Conservation (phyloP, 2,888 invertebrate genomes). For the Sphaerophoria taeniata region DNA sequence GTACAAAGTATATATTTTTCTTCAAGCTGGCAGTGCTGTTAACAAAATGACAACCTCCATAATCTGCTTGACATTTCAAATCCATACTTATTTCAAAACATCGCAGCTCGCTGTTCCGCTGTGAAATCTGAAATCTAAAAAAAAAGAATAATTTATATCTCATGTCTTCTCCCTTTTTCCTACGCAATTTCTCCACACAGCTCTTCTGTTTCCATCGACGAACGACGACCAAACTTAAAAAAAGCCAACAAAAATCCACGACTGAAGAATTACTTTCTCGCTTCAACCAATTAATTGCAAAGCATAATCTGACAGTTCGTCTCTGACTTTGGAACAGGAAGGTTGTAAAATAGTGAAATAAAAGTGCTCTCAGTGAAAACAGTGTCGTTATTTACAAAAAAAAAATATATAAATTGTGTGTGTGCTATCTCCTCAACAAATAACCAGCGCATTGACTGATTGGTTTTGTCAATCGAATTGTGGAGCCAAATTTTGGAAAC, state of each 20-base stretch:
- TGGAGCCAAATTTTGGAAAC: conserved; percentile 65
- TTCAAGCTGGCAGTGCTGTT: conserved; percentile 21
- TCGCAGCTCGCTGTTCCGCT: conserved; percentile 60
- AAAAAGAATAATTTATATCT: conserved; percentile 4
- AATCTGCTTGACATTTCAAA: conserved; percentile 37
- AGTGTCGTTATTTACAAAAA: conserved; percentile 75
- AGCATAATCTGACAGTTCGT: conserved; percentile 78
- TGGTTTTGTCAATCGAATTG: conserved; percentile 71
- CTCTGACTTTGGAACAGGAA: conserved; percentile 80
- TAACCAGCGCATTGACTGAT: conserved; percentile 60
- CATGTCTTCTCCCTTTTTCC: conserved; percentile 51
- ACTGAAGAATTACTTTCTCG: conserved; percentile 65
- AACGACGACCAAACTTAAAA: background rate
- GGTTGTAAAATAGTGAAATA: conserved; percentile 77
- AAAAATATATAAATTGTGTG: conserved; percentile 61
- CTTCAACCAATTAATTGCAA: conserved; percentile 67
- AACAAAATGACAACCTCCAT: conserved; percentile 33
- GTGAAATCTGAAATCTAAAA: conserved; percentile 39
- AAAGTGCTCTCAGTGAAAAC: conserved; percentile 70
- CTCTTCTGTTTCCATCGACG: conserved; percentile 46
- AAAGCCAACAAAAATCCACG: conserved; percentile 3
- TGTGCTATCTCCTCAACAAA: conserved; percentile 69
- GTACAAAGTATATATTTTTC: background rate
- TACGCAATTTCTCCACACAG: conserved; percentile 22
- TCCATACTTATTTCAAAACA: conserved; percentile 53